phyloP scores from a whole-genome alignment of 2,113 vertebrate genomes.

The Columbina picui region DNA sequence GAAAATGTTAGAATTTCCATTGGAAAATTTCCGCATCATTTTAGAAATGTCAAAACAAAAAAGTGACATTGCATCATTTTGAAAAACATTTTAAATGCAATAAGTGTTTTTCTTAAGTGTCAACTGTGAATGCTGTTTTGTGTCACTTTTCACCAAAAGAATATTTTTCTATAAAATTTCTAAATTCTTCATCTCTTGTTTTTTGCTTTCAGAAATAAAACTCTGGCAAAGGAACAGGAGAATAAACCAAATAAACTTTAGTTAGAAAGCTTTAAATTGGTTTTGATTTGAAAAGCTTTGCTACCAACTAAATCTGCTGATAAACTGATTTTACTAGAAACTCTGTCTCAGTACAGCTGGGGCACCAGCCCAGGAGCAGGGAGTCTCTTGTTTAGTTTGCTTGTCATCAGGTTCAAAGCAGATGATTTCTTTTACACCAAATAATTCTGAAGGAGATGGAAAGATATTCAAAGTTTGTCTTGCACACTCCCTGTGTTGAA shows the following conservation, averaged over 20 bases:
- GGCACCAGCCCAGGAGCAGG: not conserved
- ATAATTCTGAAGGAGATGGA: not conserved
- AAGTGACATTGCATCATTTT: not conserved
- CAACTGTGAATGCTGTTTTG: not conserved
- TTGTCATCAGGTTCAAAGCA: not conserved
- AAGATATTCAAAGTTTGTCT: not conserved
- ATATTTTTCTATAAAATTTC: not conserved
- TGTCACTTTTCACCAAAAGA: not conserved
- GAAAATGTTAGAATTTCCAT: not conserved
- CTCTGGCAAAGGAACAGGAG: not conserved
- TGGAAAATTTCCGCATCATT: not conserved
- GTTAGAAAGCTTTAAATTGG: not conserved
- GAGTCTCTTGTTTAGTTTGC: not conserved
- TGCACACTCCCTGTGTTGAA: not conserved
- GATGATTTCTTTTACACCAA: not conserved
- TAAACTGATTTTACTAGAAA: not conserved
- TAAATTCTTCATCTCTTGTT: not conserved
- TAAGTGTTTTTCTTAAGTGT: not conserved
- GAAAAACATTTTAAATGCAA: not conserved
- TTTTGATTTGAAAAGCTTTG: not conserved
- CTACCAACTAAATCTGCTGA: not conserved
- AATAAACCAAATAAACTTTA: not conserved
- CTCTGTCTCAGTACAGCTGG: not conserved
- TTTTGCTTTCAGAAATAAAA: not conserved
- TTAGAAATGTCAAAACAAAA: not conserved